Percentiles rank a stretch among this genome's conserved stretches.
Evolutionary conservation across 1,140 invertebrate genomes (phyloP).

Genomic region (Plectrocnemia conspersa): DNA sequence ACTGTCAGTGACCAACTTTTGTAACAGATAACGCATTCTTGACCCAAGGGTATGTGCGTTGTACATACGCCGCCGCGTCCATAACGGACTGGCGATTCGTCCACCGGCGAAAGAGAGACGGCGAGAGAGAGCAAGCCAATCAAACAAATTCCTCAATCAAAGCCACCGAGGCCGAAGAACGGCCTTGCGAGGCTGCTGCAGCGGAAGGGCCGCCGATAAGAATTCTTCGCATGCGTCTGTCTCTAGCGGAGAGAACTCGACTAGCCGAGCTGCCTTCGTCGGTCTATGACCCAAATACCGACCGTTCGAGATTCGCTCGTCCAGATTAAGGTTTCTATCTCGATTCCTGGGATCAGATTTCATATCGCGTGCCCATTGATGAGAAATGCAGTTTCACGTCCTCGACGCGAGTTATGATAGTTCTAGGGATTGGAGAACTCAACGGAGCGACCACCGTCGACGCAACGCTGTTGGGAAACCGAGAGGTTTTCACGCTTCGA

Average conservation of each 20-base stretch:
- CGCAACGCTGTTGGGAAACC: not conserved
- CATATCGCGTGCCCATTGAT: too few relatives aligned
- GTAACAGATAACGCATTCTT: slow-evolving; percentile 14
- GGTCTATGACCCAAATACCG: too few relatives aligned
- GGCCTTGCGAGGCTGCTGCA: slow-evolving; percentile 6
- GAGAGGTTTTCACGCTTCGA: slow-evolving; percentile 3
- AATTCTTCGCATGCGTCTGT: too few relatives aligned
- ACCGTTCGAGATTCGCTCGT: too few relatives aligned
- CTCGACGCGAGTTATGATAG: too few relatives aligned
- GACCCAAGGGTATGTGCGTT: slow-evolving; percentile 7
- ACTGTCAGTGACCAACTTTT: too few relatives aligned
- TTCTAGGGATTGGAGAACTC: too few relatives aligned
- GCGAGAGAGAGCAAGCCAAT: not conserved
- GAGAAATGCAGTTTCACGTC: too few relatives aligned
- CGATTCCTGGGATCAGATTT: too few relatives aligned
- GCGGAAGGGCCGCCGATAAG: slow-evolving; percentile 14
- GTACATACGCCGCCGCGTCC: slow-evolving; percentile 3
- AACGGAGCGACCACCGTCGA: not conserved
- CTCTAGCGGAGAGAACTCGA: too few relatives aligned
- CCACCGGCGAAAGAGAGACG: not conserved
- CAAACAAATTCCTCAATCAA: slow-evolving; percentile 9
- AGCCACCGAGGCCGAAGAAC: slow-evolving; percentile 7
- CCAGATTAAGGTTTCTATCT: too few relatives aligned
- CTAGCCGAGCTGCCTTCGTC: too few relatives aligned
- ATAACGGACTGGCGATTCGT: slow-evolving; percentile 5